Percentiles rank a stretch among this genome's conserved stretches.
These are phyloP conservation scores for Neomorphus geoffroyi DNA, from an alignment of 2,797 vertebrate genomes.

Conservation along the genomic window DNA sequence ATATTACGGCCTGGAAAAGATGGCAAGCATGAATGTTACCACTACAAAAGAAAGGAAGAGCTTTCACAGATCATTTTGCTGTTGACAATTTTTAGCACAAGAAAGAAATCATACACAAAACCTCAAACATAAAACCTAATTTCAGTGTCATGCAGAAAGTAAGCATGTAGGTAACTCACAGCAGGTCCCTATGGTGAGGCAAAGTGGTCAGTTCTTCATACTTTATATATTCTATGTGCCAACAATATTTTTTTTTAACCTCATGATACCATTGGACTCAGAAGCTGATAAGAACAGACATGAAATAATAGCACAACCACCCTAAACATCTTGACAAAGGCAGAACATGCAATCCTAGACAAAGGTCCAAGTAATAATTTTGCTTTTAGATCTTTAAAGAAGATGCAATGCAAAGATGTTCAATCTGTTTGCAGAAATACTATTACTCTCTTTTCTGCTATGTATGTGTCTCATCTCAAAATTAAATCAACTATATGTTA, in stretches of 20 bases:
- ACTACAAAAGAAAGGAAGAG: neutral
- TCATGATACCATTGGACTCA: neutral
- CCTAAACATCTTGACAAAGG: neutral
- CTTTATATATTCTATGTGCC: neutral
- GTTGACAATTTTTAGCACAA: neutral
- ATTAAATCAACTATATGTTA: neutral
- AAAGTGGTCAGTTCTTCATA: neutral
- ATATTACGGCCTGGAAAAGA: neutral
- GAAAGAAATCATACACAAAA: neutral
- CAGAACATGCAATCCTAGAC: neutral
- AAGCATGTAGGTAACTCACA: neutral
- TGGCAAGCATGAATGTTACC: neutral
- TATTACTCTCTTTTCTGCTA: neutral
- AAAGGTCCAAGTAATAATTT: neutral
- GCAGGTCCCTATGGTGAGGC: neutral
- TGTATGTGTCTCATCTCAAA: neutral
- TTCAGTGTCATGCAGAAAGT: neutral
- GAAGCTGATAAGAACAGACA: neutral
- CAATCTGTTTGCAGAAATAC: neutral
- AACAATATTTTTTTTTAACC: neutral
- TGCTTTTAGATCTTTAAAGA: neutral
- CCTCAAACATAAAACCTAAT: neutral
- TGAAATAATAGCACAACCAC: neutral
- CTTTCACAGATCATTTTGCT: neutral
- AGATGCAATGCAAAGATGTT: neutral